Conservation (phyloP, 2,888 invertebrate genomes). For the Tiliacea aurago region DNA sequence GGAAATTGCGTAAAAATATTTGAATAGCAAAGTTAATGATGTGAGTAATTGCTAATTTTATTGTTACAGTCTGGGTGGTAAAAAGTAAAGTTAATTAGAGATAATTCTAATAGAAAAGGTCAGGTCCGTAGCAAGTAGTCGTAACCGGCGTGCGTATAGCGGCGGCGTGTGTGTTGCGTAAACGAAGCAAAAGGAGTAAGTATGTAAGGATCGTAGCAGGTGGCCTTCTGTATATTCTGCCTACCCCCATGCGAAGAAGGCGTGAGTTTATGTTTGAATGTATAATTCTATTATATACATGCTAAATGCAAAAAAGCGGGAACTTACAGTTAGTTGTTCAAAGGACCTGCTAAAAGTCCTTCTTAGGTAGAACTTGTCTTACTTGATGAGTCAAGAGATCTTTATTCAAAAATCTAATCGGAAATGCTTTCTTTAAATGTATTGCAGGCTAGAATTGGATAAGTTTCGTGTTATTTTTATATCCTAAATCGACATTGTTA, state of each 20-base stretch:
- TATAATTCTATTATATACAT: background rate
- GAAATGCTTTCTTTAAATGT: background rate
- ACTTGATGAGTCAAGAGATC: background rate
- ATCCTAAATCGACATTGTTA: background rate
- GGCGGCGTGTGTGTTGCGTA: too few relatives aligned
- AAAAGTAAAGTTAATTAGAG: background rate
- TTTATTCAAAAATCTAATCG: background rate
- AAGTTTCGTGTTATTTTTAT: background rate
- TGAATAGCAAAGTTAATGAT: conserved; percentile 18
- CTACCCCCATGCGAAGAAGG: background rate
- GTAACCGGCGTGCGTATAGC: background rate
- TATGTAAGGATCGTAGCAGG: background rate
- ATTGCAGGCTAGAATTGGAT: background rate
- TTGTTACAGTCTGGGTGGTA: background rate
- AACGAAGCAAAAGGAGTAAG: background rate
- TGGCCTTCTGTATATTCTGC: background rate
- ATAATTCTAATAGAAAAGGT: background rate
- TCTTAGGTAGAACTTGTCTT: background rate
- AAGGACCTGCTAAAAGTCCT: background rate
- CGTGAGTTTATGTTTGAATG: background rate
- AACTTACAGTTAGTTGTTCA: background rate
- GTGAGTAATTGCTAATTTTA: conserved; percentile 31
- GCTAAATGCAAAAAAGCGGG: too few relatives aligned
- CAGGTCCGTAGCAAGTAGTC: background rate
- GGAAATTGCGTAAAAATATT: conserved; percentile 14